A percentile compares a stretch with the other conserved stretches of the same genome.
These are phyloP conservation scores for Metallyticus violacea DNA, from an alignment of 2,888 invertebrate species.

Conservation along the genomic window DNA sequence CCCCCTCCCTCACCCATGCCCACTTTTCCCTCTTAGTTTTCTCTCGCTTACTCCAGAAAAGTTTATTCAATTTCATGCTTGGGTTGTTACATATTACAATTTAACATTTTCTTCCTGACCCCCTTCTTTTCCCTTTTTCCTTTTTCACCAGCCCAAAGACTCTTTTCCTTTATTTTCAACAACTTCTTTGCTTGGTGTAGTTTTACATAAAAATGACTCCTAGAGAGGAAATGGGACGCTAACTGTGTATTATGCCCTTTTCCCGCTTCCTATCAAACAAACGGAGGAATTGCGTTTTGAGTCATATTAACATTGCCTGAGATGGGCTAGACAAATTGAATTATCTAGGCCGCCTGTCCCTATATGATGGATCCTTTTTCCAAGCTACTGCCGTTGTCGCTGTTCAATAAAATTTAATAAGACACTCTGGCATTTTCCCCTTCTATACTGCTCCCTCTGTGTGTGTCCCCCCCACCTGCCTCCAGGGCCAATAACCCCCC, in stretches of 20 bases:
- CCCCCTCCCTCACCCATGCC: background rate
- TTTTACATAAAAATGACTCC: slow-evolving; percentile 25
- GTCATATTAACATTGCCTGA: background rate
- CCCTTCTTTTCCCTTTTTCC: background rate
- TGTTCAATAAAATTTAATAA: slow-evolving; percentile 28
- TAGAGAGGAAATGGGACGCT: background rate
- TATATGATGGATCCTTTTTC: background rate
- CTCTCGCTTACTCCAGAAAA: slow-evolving; percentile 22
- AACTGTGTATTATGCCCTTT: slow-evolving; percentile 18
- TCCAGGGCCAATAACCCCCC: background rate
- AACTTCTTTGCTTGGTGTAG: slow-evolving; percentile 3
- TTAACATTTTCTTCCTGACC: slow-evolving; percentile 35
- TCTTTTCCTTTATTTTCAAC: slow-evolving; percentile 17
- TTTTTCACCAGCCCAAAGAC: background rate
- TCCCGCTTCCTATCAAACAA: background rate
- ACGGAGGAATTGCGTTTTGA: background rate
- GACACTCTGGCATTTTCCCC: background rate
- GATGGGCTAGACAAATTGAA: background rate
- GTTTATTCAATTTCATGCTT: slow-evolving; percentile 47
- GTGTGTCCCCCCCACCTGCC: background rate
- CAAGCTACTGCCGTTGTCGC: background rate
- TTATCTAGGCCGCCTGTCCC: background rate
- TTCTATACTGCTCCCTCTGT: background rate
- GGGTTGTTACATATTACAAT: slow-evolving; percentile 42
- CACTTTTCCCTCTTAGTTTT: no score